phyloP scores from a whole-genome alignment of 2,888 invertebrate species.

The Aspidiotus destructor region DNA sequence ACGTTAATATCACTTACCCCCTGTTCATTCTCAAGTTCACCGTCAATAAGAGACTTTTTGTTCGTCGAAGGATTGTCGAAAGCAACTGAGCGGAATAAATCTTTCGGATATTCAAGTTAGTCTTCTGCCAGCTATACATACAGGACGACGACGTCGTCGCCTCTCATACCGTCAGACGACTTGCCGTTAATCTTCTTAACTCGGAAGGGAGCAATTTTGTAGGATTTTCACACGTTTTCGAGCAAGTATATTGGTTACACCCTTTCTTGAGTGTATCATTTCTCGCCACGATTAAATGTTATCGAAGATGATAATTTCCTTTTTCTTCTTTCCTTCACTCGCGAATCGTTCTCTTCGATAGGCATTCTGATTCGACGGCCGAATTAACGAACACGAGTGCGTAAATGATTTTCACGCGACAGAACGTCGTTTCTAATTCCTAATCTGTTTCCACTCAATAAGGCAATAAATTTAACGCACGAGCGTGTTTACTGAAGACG shows the following conservation, averaged over 20 bases:
- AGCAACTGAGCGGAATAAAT: slow-evolving; percentile 30
- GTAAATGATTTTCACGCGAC: too few relatives aligned
- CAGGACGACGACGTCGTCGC: slow-evolving; percentile 3
- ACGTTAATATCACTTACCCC: slow-evolving; percentile 28
- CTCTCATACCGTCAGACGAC: background rate
- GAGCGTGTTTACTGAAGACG: too few relatives aligned
- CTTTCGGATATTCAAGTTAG: slow-evolving; percentile 26
- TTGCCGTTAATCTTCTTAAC: slow-evolving; percentile 16
- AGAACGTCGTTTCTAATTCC: too few relatives aligned
- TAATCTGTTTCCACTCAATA: too few relatives aligned
- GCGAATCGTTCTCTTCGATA: too few relatives aligned
- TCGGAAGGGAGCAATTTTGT: slow-evolving; percentile 27
- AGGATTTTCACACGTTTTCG: slow-evolving; percentile 26
- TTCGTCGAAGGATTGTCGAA: slow-evolving; percentile 28
- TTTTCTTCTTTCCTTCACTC: too few relatives aligned
- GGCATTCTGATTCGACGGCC: too few relatives aligned
- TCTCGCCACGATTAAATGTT: background rate
- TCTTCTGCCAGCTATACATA: slow-evolving; percentile 21
- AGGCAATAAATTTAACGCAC: too few relatives aligned
- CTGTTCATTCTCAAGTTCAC: slow-evolving; percentile 27
- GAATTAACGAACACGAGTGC: too few relatives aligned
- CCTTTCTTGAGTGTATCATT: slow-evolving; percentile 1
- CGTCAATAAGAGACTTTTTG: slow-evolving; percentile 26
- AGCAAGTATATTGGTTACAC: slow-evolving; percentile 9
- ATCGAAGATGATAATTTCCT: too few relatives aligned